Evolutionary conservation across 2,113 vertebrate genomes (phyloP), one percentile per base, ranked within the genome.

Genomic region (Scomber scombrus): DNA sequence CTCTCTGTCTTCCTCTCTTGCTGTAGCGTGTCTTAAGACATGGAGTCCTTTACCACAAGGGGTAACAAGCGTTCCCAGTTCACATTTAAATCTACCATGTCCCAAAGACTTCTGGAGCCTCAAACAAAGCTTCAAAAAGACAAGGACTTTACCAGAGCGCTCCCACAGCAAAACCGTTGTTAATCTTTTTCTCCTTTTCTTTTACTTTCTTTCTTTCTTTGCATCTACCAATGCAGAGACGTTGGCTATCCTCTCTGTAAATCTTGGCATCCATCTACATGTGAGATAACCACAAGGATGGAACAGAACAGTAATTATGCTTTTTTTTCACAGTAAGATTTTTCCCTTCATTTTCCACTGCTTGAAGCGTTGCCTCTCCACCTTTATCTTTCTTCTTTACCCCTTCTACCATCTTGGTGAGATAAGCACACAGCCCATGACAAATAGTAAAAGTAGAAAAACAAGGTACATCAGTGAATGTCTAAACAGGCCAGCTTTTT

Each of bases 11-110:
- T 29, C 67, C 29, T 50, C 16, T 54, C 62, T 71, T n/a, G 71
- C 78, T 85, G 23, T 76, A 3, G 0, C 34, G 19, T 81, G 62
- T 75, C 64, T 52, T 11, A 51, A 80, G 76, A 84, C 75, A 68
- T 51, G 15, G 21, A 50, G 79, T 80, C 64, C 58, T 88, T 81
- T 61, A 70, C 71, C 2, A 77, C 43, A 52, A 64, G 55, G 57
- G 40, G 46, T 69, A 82, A 68, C 62, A 63, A 84, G 23, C 15
- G 15, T 51, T 76, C 14, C 52, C 68, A 69, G 43, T 83, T 85
- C 40, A 47, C 62, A 51, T 84, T 85, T 78, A 81, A 62, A 89
- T 73, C 43, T 18, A 68, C 34, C 58, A 56, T 68, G 78, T 71
- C 61, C 79, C 60, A 65, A 50, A 78, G 72, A 65, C 71, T 10